Base-by-base conservation (phyloP, 2,888 invertebrate genomes). In the Yponomeuta malinellus region DNA sequence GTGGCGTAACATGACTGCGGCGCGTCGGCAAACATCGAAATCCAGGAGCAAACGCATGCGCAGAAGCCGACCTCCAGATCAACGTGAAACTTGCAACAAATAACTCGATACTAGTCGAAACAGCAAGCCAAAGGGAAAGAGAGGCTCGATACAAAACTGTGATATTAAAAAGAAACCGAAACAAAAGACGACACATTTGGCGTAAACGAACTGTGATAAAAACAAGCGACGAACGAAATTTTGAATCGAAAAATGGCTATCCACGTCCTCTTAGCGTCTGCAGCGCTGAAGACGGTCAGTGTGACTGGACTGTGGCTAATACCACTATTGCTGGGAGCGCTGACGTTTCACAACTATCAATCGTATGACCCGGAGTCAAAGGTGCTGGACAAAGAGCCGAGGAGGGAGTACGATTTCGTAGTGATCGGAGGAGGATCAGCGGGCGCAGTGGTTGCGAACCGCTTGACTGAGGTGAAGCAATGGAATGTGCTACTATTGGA, bases 401-500 rank as follows among this genome's bases (percentile, higher is more conserved):
- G 95, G 15, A 90, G 91, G n/a, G 96, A 96, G 79, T 97, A 97
- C 82, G 97, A 97, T 81, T 97, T 97, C 79, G 93, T 97, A 43
- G 93, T 97, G 1, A 93, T 97, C 5, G 97, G 97, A 3, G 97
- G 96, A 2, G 98, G 98, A 0, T 97, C 97, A 0, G 98, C 98
- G 0, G 98, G 98, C 0, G 97, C 97, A 0, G 98, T 98, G 1
- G 94, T 98, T 1, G 97, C 98, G 10, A 96, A 94, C 80, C 93
- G 98, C 29, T 87, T 97, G 68, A 95, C 95, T 23, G 97, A 97
- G 85, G 90, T 96, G 65, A 93, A 94, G 6, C 91, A 94, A 66
- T 97, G 97, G 97, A 95, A 94, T 74, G 94, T 96, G 0, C 90
- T 97, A 48, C 90, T 97, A 8, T 84, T 97, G 70, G 97, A 97